These are phyloP conservation scores for Scaptomyza montana DNA, from an alignment of 1,140 invertebrate species.

Conservation along the genomic window DNA sequence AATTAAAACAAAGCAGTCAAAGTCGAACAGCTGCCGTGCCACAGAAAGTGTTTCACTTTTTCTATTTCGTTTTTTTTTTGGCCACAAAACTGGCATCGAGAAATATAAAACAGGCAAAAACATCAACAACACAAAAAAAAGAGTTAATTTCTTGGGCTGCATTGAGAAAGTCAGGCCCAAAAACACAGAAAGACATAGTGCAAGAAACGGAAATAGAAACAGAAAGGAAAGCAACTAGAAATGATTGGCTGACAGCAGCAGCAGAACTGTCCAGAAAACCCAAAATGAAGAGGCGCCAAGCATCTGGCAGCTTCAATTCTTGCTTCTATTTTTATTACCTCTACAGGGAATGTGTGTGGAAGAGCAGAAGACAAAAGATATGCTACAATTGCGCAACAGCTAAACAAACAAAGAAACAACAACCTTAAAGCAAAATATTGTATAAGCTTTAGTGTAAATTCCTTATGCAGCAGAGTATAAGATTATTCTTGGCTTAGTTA, in stretches of 20 bases:
- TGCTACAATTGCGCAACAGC: not conserved
- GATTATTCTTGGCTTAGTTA: not conserved
- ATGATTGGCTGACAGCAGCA: slow-evolving; percentile 28
- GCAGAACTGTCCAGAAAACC: not conserved
- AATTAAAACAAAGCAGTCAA: slow-evolving; percentile 74
- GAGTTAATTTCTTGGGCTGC: slow-evolving; percentile 18
- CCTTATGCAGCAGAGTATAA: not conserved
- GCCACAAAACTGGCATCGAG: slow-evolving; percentile 18
- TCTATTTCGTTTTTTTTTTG: slow-evolving; percentile 8
- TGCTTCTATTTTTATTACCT: not conserved
- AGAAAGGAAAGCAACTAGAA: slow-evolving; percentile 25
- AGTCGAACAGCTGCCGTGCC: slow-evolving; percentile 22
- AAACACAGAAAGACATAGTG: not conserved
- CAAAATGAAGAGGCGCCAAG: slow-evolving; percentile 19
- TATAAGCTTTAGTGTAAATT: not conserved
- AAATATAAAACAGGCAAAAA: not conserved
- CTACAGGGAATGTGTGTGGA: not conserved
- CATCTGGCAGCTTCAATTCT: slow-evolving; percentile 14
- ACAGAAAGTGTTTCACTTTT: slow-evolving; percentile 24
- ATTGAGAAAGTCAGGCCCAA: slow-evolving; percentile 17
- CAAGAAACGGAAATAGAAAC: not conserved
- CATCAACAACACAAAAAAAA: slow-evolving; percentile 21
- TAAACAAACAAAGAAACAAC: not conserved
- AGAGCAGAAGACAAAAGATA: not conserved
- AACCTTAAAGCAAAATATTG: slow-evolving; percentile 1